Evolutionary conservation across 2,888 invertebrate species (phyloP), one percentile per base, ranked within the genome.

Genomic region (Amphimallon solstitiale): DNA sequence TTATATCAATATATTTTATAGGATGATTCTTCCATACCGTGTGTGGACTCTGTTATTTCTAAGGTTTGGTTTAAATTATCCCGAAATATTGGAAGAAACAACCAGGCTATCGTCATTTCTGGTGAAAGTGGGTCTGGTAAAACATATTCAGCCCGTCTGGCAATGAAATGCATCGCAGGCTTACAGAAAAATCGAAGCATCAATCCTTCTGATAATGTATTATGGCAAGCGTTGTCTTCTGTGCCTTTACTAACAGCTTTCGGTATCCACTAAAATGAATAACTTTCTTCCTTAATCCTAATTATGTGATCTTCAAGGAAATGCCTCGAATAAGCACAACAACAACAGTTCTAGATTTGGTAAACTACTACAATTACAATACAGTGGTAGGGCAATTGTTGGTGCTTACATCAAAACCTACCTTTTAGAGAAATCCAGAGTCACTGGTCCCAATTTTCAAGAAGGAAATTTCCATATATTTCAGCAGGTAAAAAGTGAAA

Each of bases 91-190:
- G 82, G 82, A 5, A 78, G 75, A 66, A 64, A 70, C 19, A 76
- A 78, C 68, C 83, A 84, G 72, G 78, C 79, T 2, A 78, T 84
- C 14, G 74, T 84, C 7, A 80, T 84, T 49, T 83, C 80, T 34
- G 84, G 83, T 2, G 83, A 83, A 63, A 83, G 82, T 60, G 83
- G 83, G 14, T 79, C 83, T 2, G 84, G 83, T 40, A 84, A 84
- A 75, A 83, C 83, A 1, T 82, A 78, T 68, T 81, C 82, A 12
- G 81, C 82, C 2, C 78, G 77, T 46, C 76, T 79, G 62, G 79
- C 81, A 21, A 71, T 84, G 51, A 79, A 80, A 63, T 81, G 80
- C 69, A 70, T 83, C 1, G 78, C 78, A 3, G 69, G 72, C 3
- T 59, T 73, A 19, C 73, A 73, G 38, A 70, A 69, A 40, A 68